phyloP scores from a whole-genome alignment of 2,888 invertebrate genomes.

The Calameuta filiformis region DNA sequence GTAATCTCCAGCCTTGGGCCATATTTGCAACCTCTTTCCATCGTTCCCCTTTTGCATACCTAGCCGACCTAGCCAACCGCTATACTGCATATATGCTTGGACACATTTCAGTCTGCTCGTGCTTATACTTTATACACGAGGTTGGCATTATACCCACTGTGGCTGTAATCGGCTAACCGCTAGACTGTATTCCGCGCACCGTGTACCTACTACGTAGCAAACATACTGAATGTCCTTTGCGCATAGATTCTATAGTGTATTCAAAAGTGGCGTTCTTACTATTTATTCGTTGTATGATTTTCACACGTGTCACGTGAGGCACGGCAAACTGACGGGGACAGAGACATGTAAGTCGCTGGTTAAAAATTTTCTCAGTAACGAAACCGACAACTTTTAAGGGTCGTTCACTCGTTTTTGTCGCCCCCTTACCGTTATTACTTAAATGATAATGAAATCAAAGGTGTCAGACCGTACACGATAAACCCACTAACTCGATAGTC shows the following conservation, averaged over 20 bases:
- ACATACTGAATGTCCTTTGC: not conserved
- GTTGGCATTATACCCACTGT: constrained; percentile 32
- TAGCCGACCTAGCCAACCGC: not conserved
- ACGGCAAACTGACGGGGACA: not conserved
- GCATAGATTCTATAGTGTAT: not conserved
- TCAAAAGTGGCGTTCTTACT: not conserved
- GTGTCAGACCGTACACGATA: not conserved
- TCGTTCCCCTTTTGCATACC: not conserved
- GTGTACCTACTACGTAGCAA: not conserved
- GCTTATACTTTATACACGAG: constrained; percentile 3
- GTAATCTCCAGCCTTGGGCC: constrained; percentile 53
- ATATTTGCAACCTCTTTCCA: constrained; percentile 48
- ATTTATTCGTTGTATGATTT: not conserved
- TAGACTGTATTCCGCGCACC: constrained; percentile 11
- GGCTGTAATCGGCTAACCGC: constrained; percentile 34
- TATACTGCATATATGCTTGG: not conserved
- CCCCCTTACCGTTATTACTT: constrained; percentile 13
- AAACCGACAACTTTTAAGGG: not conserved
- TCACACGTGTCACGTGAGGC: not conserved
- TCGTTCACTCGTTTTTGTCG: not conserved
- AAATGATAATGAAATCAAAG: constrained; percentile 19
- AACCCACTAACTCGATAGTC: constrained; percentile 4
- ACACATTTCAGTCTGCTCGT: not conserved
- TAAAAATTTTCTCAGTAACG: not conserved
- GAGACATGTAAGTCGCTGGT: not conserved